Evolutionary conservation across 1,140 invertebrate genomes (phyloP), one percentile per base, ranked within the genome.

Genomic region (Forficula auricularia): DNA sequence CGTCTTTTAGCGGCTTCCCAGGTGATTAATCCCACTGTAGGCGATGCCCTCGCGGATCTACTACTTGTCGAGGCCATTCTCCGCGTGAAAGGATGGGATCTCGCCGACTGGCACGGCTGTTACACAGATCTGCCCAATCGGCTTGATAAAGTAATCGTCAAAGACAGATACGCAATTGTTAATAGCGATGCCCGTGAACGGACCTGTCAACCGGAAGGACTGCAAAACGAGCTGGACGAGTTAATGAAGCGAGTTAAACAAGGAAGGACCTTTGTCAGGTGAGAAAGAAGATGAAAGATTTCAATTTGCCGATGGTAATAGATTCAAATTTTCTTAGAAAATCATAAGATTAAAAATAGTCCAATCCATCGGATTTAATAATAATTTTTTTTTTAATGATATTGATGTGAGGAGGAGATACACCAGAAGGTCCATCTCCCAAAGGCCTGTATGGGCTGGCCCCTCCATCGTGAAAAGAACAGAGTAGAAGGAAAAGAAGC

Each of bases 41-140:
- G 95, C 0, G 95, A 98, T 70, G 94, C 94, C 0, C 76, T 98
- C 13, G 91, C 92, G 0, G 92, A 98, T 58, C 73, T 98, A 70
- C 64, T 99, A 16, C 57, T 96, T 7, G 87, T 97, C 0, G 96
- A 99, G 63, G 79, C 80, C 0, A 81, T 98, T 37, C 66, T 99
- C 3, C 72, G 79, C 50, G 70, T 73, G 2, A 75, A 77, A 52
- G 85, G 79, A 3, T 90, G 83, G 79, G 68, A 72, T 52, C 64
- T 82, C 1, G 55, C 64, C 19, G 72, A 82, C 27, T 98, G 94
- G 95, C 68, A 82, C 48, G 51, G 60, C 9, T 66, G 72, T 12
- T 98, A 96, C 54, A 59, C 55, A 0, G 92, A 98, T 63, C 68
- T 94, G 33, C 91, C 92, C 0, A 92, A 84, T 57, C 64, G 74